These are phyloP conservation scores for Brevipalpus yothersi DNA, from an alignment of 1,140 invertebrate species.

Conservation along the genomic window DNA sequence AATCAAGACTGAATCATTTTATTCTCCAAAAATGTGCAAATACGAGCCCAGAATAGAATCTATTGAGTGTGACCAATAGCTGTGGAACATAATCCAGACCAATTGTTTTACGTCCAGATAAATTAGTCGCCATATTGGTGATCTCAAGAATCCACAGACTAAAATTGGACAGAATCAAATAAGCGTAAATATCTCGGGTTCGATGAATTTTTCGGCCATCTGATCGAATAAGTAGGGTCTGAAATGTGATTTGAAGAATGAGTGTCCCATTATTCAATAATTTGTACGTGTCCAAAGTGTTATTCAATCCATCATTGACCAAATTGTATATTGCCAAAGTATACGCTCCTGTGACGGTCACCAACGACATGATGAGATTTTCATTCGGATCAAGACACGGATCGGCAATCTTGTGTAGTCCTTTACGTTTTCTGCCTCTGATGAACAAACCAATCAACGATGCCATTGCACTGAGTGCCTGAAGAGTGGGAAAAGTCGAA, in stretches of 20 bases:
- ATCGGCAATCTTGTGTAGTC: not conserved
- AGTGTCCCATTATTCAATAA: not conserved
- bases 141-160: slow-evolving; percentile 6
- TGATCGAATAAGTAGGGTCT: slow-evolving; percentile 6
- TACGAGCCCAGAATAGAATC: not conserved
- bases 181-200: slow-evolving; percentile 4
- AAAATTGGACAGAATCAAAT: slow-evolving; percentile 7
- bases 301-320: not conserved
- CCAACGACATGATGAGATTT: not conserved
- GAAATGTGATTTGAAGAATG: slow-evolving; percentile 8
- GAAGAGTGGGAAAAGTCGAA: not conserved
- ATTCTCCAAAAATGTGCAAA: not conserved
- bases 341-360: not conserved
- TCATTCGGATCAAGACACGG: not conserved
- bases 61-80: not conserved
- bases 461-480: not conserved
- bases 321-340: not conserved
- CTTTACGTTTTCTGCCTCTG: not conserved
- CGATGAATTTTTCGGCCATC: slow-evolving; percentile 5
- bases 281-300: not conserved
- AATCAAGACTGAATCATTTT: not conserved
- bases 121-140: not conserved
- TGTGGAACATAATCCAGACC: not conserved
- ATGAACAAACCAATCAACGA: slow-evolving; percentile 4
- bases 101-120: not conserved